Percentiles rank a stretch among this genome's conserved stretches.
phyloP scores from a whole-genome alignment of 2,888 invertebrate genomes.

The Ochropleura plecta region DNA sequence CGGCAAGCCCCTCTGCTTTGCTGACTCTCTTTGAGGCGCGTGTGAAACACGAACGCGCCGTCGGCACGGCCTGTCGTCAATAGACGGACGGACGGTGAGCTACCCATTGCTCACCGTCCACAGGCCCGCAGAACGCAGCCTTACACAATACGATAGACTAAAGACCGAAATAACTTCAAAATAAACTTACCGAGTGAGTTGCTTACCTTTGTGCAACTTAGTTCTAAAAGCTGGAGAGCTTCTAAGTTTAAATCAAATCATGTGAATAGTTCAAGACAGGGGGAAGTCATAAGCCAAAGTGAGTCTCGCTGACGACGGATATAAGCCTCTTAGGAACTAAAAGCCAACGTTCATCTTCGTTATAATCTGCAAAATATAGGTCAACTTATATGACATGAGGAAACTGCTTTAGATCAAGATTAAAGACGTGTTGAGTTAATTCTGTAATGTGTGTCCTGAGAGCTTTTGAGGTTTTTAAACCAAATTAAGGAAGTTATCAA shows the following conservation, averaged over 20 bases:
- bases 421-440: not conserved
- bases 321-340: conserved; percentile 30
- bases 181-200: conserved; percentile 9
- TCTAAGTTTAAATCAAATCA: conserved; percentile 54
- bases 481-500: too few relatives aligned
- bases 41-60: too few relatives aligned
- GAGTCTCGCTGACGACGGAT: conserved; percentile 7
- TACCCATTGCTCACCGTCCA: too few relatives aligned
- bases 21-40: too few relatives aligned
- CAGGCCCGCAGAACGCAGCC: too few relatives aligned
- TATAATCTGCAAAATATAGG: conserved; percentile 49
- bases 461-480: not conserved
- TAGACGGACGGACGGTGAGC: too few relatives aligned
- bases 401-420: not conserved
- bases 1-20: too few relatives aligned
- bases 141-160: not conserved
- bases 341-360: conserved; percentile 31
- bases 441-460: not conserved
- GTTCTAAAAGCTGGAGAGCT: conserved; percentile 23
- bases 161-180: conserved; percentile 3
- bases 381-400: conserved; percentile 21
- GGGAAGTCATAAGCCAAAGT: conserved; percentile 34
- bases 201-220: conserved; percentile 44
- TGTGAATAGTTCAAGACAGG: conserved; percentile 30
- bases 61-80: too few relatives aligned